Evolutionary conservation across 2,797 vertebrate species (phyloP), one percentile per base, ranked within the genome.

Genomic region (Gymnocypris eckloni): DNA sequence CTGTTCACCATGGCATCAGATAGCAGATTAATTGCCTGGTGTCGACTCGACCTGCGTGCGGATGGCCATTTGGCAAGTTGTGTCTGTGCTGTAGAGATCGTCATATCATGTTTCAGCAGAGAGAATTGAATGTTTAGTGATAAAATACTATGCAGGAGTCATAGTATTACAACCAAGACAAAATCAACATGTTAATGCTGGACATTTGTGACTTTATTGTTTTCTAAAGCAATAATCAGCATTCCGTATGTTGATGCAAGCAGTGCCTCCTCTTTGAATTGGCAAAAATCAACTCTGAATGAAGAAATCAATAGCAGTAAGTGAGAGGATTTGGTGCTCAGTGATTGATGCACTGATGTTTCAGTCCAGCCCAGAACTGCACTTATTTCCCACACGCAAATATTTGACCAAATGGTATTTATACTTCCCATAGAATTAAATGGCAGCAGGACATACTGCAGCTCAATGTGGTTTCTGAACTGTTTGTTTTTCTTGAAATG

Each of bases 81-180:
- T 79, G 72, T 41, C 85, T 77, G 41, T 12, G 37, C 69, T 72
- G 78, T 56, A 37, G 52, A 84, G 16, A 81, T 45, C 78, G 1
- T 50, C 72, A 79, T 83, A 83, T 89, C 52, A 80, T 33, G 48
- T 87, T 87, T 86, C 80, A 76, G 13, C 56, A 67, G 28, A 39
- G 52, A 52, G 64, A 61, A 86, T 20, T 41, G 10, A 71, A 28
- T 84, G 82, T 77, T 86, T 54, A 64, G 33, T 52, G n/a, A 48
- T 87, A 75, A 56, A 61, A 78, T 54, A 72, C 37, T 50, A 18
- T 50, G 25, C 45, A 33, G 22, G 18, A 59, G 43, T 78, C 54
- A 13, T 56, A 25, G 6, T 15, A 13, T 13, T 25, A 50, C 20
- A 39, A 45, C 28, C 18, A 45, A 77, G 56, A 50, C 72, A 41